Evolutionary conservation across 1,140 invertebrate species (phyloP).

Genomic region (Spodoptera litura): DNA sequence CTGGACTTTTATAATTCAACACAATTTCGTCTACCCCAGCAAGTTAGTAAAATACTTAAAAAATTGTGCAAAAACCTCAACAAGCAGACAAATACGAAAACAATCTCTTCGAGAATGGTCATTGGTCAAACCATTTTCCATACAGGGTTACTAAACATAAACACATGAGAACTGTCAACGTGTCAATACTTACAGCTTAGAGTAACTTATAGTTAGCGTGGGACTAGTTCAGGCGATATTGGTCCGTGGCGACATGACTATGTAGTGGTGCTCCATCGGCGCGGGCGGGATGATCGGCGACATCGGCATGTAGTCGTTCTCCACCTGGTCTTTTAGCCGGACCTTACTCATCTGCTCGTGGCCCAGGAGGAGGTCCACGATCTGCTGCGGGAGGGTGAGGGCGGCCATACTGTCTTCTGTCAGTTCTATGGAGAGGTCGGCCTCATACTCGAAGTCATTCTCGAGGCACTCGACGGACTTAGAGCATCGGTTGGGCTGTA

Average conservation of each 20-base stretch:
- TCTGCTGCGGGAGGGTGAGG: slow-evolving; percentile 66
- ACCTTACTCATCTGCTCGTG: slow-evolving; percentile 62
- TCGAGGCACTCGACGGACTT: slow-evolving; percentile 79
- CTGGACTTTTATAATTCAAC: neutral
- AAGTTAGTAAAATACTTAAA: neutral
- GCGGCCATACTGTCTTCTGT: slow-evolving; percentile 58
- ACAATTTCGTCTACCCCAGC: neutral
- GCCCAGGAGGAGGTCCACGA: slow-evolving; percentile 67
- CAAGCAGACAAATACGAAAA: slow-evolving; percentile 16
- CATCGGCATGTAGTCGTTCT: slow-evolving; percentile 76
- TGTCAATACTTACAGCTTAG: slow-evolving; percentile 27
- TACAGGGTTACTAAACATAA: slow-evolving; percentile 22
- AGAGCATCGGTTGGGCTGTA: slow-evolving; percentile 64
- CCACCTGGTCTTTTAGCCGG: slow-evolving; percentile 59
- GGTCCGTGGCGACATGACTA: slow-evolving; percentile 76
- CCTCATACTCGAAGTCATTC: slow-evolving; percentile 60
- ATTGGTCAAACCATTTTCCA: slow-evolving; percentile 11
- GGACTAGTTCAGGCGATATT: slow-evolving; percentile 67
- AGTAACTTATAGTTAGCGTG: slow-evolving; percentile 19
- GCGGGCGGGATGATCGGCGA: slow-evolving; percentile 68
- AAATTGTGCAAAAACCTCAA: neutral
- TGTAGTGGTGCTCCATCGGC: slow-evolving; percentile 73
- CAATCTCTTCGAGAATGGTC: slow-evolving; percentile 25
- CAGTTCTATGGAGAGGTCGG: slow-evolving; percentile 60
- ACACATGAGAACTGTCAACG: slow-evolving; percentile 7